Percentiles rank a stretch among this genome's conserved stretches.
Evolutionary conservation across 2,797 vertebrate genomes (phyloP).

Genomic region (Chelonia mydas): DNA sequence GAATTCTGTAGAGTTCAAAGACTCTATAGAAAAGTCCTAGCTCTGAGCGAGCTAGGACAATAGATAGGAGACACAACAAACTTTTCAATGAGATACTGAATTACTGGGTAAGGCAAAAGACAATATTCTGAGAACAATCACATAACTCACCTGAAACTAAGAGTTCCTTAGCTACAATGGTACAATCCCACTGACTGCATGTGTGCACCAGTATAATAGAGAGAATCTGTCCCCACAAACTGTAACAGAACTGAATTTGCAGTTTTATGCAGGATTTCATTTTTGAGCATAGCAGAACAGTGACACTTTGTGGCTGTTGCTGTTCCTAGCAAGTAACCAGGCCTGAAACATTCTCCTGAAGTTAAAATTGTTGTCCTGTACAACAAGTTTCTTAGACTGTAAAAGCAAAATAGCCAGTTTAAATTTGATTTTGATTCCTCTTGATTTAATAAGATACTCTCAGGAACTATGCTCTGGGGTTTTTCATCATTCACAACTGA

Average conservation of each 20-base stretch:
- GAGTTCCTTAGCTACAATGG: neutral
- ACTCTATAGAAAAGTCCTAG: neutral
- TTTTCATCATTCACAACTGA: neutral
- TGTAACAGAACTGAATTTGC: neutral
- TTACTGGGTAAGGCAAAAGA: neutral
- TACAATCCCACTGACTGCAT: neutral
- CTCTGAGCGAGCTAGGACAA: neutral
- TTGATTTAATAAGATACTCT: neutral
- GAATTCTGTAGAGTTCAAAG: neutral
- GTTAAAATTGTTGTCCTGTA: neutral
- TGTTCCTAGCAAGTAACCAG: accelerated
- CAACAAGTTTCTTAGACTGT: accelerated
- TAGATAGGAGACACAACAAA: neutral
- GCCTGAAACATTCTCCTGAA: neutral
- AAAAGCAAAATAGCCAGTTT: neutral
- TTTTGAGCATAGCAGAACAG: accelerated
- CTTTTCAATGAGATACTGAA: neutral
- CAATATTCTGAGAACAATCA: neutral
- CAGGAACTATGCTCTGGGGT: neutral
- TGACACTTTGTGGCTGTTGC: slow-evolving; percentile 16
- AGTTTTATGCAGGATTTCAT: neutral
- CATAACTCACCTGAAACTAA: neutral
- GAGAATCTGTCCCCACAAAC: neutral
- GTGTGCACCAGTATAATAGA: neutral
- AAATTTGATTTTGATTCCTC: neutral